These are phyloP conservation scores for Coracias cyanogaster DNA, from an alignment of 2,797 vertebrate species.

Conservation along the genomic window DNA sequence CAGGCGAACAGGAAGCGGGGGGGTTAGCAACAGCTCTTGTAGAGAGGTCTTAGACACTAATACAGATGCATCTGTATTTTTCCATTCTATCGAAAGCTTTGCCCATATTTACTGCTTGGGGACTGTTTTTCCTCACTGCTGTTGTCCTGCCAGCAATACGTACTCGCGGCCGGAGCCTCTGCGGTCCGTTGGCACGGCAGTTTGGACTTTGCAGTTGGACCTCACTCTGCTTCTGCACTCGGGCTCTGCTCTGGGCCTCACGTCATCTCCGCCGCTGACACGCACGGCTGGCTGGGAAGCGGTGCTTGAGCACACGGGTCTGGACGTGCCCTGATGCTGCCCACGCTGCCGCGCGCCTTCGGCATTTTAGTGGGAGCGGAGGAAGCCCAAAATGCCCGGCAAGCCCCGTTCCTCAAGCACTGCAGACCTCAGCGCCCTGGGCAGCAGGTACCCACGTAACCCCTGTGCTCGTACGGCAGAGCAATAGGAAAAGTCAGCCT, in stretches of 20 bases:
- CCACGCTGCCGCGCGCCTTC: not conserved
- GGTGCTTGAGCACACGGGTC: not conserved
- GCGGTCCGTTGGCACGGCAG: not conserved
- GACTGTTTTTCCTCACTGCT: slow-evolving; percentile 61
- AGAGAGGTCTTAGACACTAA: not conserved
- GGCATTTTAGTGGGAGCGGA: not conserved
- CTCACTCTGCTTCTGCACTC: not conserved
- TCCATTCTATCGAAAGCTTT: not conserved
- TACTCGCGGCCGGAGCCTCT: not conserved
- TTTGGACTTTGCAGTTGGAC: not conserved
- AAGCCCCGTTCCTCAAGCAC: not conserved
- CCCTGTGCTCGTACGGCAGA: not conserved
- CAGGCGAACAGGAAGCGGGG: slow-evolving; percentile 22
- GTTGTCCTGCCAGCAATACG: slow-evolving; percentile 45
- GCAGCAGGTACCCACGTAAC: not conserved
- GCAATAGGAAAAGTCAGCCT: not conserved
- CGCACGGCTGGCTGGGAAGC: not conserved
- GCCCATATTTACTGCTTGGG: slow-evolving; percentile 53
- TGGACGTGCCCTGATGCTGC: not conserved
- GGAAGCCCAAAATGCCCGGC: not conserved
- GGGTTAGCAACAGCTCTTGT: not conserved
- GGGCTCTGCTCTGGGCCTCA: not conserved
- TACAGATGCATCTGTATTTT: slow-evolving; percentile 55
- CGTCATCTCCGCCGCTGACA: not conserved
- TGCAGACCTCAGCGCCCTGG: not conserved